Percentiles rank a stretch among this genome's conserved stretches.
Conservation (phyloP, 2,888 invertebrate genomes). For the Coelopa pilipes region DNA sequence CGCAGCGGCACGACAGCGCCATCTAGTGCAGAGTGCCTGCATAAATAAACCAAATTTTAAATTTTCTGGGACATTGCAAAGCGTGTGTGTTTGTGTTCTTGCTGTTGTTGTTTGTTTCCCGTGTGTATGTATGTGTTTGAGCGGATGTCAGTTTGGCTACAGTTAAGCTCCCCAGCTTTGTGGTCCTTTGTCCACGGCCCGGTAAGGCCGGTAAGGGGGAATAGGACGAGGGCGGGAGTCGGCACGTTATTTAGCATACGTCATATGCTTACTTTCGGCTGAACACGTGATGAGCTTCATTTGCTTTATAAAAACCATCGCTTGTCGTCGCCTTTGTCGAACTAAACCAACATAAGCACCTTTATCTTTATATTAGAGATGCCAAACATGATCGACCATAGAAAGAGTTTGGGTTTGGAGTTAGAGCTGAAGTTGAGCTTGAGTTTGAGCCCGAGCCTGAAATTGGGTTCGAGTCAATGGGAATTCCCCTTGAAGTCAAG, state of each 20-base stretch:
- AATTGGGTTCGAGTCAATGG: too few relatives aligned
- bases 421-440: too few relatives aligned
- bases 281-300: constrained; percentile 36
- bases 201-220: neutral
- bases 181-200: neutral
- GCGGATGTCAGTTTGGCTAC: constrained; percentile 14
- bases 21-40: constrained; percentile 26
- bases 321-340: constrained; percentile 5
- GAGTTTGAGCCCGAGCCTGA: too few relatives aligned
- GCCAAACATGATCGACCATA: too few relatives aligned
- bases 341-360: too few relatives aligned
- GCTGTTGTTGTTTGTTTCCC: neutral
- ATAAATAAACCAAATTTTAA: constrained; percentile 37
- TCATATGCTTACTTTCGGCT: constrained; percentile 35
- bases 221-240: neutral
- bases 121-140: neutral
- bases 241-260: constrained; percentile 7
- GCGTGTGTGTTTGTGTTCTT: constrained; percentile 6
- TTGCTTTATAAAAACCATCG: constrained; percentile 9
- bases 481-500: too few relatives aligned
- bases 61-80: constrained; percentile 32
- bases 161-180: constrained; percentile 2
- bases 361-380: too few relatives aligned
- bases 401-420: too few relatives aligned
- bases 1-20: constrained; percentile 27